Base-by-base conservation (phyloP, 2,888 invertebrate genomes). In the Pandemis heparana region DNA sequence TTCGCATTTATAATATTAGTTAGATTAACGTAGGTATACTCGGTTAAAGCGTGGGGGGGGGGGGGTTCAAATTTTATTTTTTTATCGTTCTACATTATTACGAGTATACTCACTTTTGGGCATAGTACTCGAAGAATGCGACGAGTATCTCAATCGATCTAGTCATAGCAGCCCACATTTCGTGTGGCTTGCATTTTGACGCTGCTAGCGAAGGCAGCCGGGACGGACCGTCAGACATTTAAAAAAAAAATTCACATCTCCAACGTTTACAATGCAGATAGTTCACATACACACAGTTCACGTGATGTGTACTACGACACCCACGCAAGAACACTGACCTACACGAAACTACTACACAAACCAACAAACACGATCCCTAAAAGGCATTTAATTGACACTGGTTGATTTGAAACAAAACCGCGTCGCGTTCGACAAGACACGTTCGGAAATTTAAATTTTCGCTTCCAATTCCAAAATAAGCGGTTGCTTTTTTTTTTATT, bases 101-200 rank as follows among this genome's bases (percentile, higher is more conserved):
- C n/a, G n/a, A n/a, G n/a, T n/a, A 32, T 32, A 32, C 91, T 95
- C 95, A 96, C 96, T 96, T 96, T 83, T 96, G 95, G 75, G 96
- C 96, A 92, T 97, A 97, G 88, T 97, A 97, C 89, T 97, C 97
- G 95, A 97, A 97, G 95, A 97, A 96, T 70, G 97, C 97, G 77
- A 97, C 97, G 85, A 97, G 95, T 86, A 97, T 97, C 94, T 97
- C 97, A 89, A 97, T 95, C 76, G 97, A 97, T 85, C 97, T 95
- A 79, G 97, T 96, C 95, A 97, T 97, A 76, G 97, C 96, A 79
- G 97, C 96, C 97, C 97, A 97, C 97, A 97, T 97, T 92, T 95
- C 95, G 91, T 95, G 92, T 72, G 92, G 89, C 87, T 92, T 94
- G 91, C 94, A 94, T 93, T 92, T 92, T 93, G 94, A 86, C 75